Evolutionary conservation across 1,140 invertebrate species (phyloP).

Genomic region (Aphidius gifuensis): DNA sequence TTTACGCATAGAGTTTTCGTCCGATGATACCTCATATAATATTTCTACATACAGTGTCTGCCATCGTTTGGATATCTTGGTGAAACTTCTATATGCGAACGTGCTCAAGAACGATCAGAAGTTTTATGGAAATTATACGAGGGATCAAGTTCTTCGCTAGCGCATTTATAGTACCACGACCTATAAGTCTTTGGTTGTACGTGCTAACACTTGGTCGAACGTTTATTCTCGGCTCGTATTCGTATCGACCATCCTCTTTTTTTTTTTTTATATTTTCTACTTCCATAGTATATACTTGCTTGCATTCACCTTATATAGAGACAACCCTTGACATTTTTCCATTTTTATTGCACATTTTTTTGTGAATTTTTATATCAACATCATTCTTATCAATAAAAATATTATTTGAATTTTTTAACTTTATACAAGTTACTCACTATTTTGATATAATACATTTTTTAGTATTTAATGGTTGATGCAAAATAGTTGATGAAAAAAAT

Average conservation of each 20-base stretch:
- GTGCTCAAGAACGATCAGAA: slow-evolving; percentile 29
- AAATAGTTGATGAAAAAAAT: too few relatives aligned
- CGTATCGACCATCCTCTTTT: background rate
- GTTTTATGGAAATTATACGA: slow-evolving; percentile 33
- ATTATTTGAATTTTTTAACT: too few relatives aligned
- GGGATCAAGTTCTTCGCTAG: slow-evolving; percentile 25
- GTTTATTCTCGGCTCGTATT: slow-evolving; percentile 17
- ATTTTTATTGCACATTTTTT: too few relatives aligned
- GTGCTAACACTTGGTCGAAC: slow-evolving; percentile 15
- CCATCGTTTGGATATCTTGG: slow-evolving; percentile 12
- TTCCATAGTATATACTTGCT: too few relatives aligned
- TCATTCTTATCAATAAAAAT: too few relatives aligned
- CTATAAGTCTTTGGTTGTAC: slow-evolving; percentile 18
- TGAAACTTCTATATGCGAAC: slow-evolving; percentile 24
- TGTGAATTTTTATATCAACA: too few relatives aligned
- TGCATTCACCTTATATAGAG: too few relatives aligned
- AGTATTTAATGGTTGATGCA: too few relatives aligned
- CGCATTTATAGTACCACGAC: slow-evolving; percentile 17
- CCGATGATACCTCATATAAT: background rate
- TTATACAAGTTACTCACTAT: too few relatives aligned
- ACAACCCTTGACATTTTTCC: too few relatives aligned
- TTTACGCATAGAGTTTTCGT: too few relatives aligned
- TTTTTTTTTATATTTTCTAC: slow-evolving; percentile 1
- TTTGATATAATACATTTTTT: too few relatives aligned
- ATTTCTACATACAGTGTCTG: slow-evolving; percentile 6